Evolutionary conservation across 2,113 vertebrate species (phyloP).

Genomic region (Aleadryas rufinucha): DNA sequence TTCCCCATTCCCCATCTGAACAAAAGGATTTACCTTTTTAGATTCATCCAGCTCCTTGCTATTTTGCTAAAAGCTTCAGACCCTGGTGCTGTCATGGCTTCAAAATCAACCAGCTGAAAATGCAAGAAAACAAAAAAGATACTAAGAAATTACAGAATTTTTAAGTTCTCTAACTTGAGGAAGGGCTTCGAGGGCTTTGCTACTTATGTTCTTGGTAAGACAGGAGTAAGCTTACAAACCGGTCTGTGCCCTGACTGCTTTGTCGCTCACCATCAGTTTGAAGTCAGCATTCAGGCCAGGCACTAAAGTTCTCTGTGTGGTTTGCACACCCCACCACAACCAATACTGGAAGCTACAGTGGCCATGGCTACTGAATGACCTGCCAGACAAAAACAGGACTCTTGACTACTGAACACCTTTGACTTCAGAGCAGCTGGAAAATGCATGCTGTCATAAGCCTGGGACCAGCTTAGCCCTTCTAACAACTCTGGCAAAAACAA

Average conservation of each 20-base stretch:
- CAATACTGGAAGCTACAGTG: background rate
- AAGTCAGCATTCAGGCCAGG: background rate
- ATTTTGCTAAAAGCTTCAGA: slow-evolving; percentile 92
- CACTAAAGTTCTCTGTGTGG: background rate
- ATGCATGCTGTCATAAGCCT: background rate
- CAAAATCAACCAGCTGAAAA: slow-evolving; percentile 93
- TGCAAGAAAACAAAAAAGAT: background rate
- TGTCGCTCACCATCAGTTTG: background rate
- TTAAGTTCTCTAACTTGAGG: background rate
- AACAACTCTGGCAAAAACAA: background rate
- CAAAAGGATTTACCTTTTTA: slow-evolving; percentile 82
- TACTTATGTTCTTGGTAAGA: background rate
- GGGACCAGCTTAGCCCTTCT: background rate
- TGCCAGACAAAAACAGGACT: background rate
- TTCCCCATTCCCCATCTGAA: background rate
- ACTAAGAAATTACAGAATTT: background rate
- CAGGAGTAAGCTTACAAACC: background rate
- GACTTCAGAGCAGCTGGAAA: background rate
- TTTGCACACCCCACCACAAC: background rate
- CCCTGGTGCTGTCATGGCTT: slow-evolving; percentile 93
- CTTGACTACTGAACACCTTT: background rate
- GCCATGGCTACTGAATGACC: background rate
- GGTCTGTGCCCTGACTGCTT: background rate
- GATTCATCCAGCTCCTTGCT: slow-evolving; percentile 92
- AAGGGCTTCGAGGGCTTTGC: background rate